These are phyloP conservation scores for Margarornis squamiger DNA, from an alignment of 2,797 vertebrate species.

Conservation along the genomic window DNA sequence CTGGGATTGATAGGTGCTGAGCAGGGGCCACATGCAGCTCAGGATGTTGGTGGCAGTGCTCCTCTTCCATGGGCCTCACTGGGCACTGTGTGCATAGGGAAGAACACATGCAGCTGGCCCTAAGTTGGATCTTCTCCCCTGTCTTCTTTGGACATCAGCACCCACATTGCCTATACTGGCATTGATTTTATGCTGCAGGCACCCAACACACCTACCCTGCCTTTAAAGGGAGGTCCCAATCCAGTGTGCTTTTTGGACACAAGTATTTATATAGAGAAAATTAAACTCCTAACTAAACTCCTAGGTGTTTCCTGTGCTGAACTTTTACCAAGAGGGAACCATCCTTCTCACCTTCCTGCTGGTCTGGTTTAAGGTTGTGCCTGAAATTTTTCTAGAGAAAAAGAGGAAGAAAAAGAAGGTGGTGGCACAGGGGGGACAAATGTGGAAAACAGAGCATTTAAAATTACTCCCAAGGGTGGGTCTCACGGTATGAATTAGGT, in stretches of 20 bases:
- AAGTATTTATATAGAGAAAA: neutral
- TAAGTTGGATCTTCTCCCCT: neutral
- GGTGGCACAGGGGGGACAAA: rapidly evolving
- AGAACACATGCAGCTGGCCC: neutral
- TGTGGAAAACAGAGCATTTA: neutral
- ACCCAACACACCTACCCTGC: neutral
- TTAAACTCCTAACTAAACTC: neutral
- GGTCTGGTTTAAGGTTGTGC: neutral
- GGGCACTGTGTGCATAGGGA: neutral
- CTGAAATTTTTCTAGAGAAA: neutral
- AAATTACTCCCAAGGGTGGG: neutral
- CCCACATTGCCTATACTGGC: neutral
- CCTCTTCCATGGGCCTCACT: rapidly evolving
- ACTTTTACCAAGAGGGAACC: neutral
- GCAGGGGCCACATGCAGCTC: rapidly evolving
- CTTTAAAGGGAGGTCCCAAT: neutral
- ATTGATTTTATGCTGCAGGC: rapidly evolving
- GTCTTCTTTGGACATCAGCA: neutral
- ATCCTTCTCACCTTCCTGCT: neutral
- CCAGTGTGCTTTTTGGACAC: neutral
- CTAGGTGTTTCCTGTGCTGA: neutral
- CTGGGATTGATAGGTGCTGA: neutral
- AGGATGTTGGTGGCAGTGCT: neutral
- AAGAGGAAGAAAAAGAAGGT: neutral
- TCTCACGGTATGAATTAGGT: neutral